These are phyloP conservation scores for Selene dorsalis DNA, from an alignment of 2,797 vertebrate genomes.

Conservation along the genomic window DNA sequence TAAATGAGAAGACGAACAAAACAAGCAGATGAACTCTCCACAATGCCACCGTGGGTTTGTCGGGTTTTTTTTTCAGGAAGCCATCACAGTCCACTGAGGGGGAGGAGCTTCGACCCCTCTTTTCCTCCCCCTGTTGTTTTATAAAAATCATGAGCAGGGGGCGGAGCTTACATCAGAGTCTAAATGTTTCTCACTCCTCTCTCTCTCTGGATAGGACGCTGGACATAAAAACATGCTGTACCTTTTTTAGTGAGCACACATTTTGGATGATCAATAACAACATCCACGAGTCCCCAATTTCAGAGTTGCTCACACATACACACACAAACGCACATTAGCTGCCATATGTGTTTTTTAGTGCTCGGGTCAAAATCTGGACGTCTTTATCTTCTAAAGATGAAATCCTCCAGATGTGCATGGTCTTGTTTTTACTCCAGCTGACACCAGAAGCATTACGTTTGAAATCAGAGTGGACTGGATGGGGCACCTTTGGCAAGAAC, in stretches of 20 bases:
- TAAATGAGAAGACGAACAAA: constrained; percentile 58
- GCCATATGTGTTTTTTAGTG: constrained; percentile 43
- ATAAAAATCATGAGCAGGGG: constrained; percentile 15
- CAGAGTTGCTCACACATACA: constrained; percentile 13
- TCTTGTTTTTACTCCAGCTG: constrained; percentile 58
- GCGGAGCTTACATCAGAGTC: constrained; percentile 21
- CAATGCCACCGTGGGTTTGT: constrained; percentile 57
- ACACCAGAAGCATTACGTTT: constrained; percentile 29
- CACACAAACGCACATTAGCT: constrained; percentile 22
- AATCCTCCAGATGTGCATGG: constrained; percentile 59
- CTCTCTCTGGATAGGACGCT: constrained; percentile 24
- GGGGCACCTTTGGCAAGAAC: constrained; percentile 67
- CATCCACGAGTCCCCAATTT: constrained; percentile 39
- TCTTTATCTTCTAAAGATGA: constrained; percentile 71
- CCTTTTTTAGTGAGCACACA: constrained; percentile 77
- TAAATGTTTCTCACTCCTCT: constrained; percentile 19
- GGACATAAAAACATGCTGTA: constrained; percentile 61
- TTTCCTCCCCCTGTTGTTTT: constrained; percentile 42
- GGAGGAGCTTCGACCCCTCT: constrained; percentile 2
- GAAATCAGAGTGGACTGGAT: constrained; percentile 62
- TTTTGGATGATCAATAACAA: constrained; percentile 66
- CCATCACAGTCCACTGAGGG: constrained; percentile 47
- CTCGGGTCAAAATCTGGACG: constrained; percentile 67
- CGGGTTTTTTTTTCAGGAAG: constrained; percentile 59
- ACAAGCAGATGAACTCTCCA: constrained; percentile 59